Conservation (phyloP, 2,797 vertebrate genomes). For the Scleropages formosus region DNA sequence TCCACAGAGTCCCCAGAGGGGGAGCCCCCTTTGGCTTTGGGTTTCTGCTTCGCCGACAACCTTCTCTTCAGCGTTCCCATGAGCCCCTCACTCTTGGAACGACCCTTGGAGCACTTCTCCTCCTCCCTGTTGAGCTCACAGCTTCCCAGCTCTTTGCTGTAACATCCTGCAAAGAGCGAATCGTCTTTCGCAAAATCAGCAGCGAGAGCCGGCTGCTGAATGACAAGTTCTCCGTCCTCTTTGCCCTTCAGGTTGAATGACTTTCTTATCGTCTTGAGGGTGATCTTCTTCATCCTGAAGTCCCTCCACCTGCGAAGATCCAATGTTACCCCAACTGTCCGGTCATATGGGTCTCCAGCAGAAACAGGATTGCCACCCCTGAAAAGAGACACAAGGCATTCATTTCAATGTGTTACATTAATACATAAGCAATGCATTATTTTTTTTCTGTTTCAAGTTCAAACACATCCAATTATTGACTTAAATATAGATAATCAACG, state of each 20-base stretch:
- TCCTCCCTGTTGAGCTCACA: conserved; percentile 74
- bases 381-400: conserved; percentile 44
- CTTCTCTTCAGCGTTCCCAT: conserved; percentile 83
- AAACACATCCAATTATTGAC: no score
- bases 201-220: conserved; percentile 69
- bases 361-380: conserved; percentile 65
- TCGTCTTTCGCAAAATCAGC: conserved; percentile 77
- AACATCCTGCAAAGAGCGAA: conserved; percentile 77
- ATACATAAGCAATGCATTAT: no score
- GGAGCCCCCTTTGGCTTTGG: conserved; percentile 74
- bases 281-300: conserved; percentile 87
- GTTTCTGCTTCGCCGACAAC: conserved; percentile 80
- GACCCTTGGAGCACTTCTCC: conserved; percentile 68
- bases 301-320: conserved; percentile 36
- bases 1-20: conserved; percentile 68
- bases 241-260: conserved; percentile 86
- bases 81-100: conserved; percentile 79
- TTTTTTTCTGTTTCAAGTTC: no score
- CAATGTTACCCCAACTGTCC: conserved; percentile 44
- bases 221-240: conserved; percentile 79
- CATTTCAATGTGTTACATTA: background rate
- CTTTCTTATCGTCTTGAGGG: conserved; percentile 84
- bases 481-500: no score
- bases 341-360: conserved; percentile 64
- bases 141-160: conserved; percentile 74